A percentile compares a stretch with the other conserved stretches of the same genome.
Evolutionary conservation across 2,888 invertebrate species (phyloP).

Genomic region (Liposcelis brunnea): DNA sequence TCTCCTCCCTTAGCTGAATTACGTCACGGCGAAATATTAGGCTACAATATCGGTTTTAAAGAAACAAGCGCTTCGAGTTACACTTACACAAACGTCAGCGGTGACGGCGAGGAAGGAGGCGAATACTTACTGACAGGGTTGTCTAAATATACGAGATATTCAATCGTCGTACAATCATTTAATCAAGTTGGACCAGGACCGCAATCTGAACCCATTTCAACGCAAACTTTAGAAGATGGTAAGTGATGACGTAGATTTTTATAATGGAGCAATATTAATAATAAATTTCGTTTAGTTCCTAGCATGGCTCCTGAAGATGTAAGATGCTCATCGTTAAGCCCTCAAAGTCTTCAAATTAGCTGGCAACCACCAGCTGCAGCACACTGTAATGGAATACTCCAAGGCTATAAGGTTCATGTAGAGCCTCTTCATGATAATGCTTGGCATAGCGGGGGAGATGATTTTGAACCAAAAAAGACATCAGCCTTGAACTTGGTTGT

Average conservation of each 20-base stretch:
- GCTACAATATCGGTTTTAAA: constrained; percentile 52
- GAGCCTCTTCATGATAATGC: constrained; percentile 40
- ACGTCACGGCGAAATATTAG: constrained; percentile 56
- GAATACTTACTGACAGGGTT: constrained; percentile 44
- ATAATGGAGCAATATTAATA: no score
- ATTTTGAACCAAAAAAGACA: constrained; percentile 35
- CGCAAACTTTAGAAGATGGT: constrained; percentile 61
- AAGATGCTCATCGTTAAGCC: constrained; percentile 53
- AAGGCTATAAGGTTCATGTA: constrained; percentile 48
- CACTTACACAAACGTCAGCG: constrained; percentile 49
- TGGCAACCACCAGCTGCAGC: constrained; percentile 63
- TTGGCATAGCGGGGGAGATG: constrained; percentile 21
- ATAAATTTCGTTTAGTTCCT: constrained; percentile 38
- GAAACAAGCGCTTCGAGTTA: constrained; percentile 31
- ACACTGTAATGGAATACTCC: constrained; percentile 56
- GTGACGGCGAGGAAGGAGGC: constrained; percentile 49
- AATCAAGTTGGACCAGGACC: constrained; percentile 60
- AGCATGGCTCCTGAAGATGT: constrained; percentile 63
- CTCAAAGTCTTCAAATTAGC: constrained; percentile 57
- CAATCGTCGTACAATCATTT: constrained; percentile 52
- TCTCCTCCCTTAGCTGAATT: constrained; percentile 48
- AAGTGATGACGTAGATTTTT: constrained; percentile 18
- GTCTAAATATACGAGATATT: constrained; percentile 47
- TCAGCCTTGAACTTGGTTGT: constrained; percentile 50
- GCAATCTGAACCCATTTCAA: constrained; percentile 44